Evolutionary conservation across 2,113 vertebrate genomes (phyloP).

Genomic region (Clarias magur): DNA sequence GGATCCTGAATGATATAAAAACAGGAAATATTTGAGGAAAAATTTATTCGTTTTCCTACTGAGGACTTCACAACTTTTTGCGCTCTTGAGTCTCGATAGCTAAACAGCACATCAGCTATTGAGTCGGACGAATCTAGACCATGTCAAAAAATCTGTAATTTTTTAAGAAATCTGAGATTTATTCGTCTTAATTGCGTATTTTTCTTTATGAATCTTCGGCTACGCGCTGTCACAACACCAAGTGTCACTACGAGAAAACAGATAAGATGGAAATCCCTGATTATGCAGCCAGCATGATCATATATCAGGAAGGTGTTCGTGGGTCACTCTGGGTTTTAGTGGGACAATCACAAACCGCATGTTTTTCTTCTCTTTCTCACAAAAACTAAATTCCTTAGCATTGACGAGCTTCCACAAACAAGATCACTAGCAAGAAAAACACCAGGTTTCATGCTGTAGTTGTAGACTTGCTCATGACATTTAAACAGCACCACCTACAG

Average conservation of each 20-base stretch:
- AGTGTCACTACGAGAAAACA: background rate
- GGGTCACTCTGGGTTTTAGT: background rate
- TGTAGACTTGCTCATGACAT: background rate
- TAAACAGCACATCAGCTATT: background rate
- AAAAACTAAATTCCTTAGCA: background rate
- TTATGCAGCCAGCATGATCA: background rate
- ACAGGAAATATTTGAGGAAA: background rate
- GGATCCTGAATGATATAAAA: background rate
- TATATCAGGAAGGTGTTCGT: background rate
- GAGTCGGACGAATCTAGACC: background rate
- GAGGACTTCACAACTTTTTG: background rate
- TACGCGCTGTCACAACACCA: background rate
- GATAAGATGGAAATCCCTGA: background rate
- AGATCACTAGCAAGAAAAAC: too few species aligned
- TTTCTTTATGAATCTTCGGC: background rate
- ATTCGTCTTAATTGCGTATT: background rate
- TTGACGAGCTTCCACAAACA: too few species aligned
- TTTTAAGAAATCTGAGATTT: background rate
- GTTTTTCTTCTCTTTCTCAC: background rate
- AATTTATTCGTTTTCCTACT: background rate
- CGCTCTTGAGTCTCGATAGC: background rate
- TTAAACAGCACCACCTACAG: background rate
- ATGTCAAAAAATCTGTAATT: too few species aligned
- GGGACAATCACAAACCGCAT: conserved; percentile 5
- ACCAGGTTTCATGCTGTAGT: background rate